Base-by-base conservation (phyloP, 2,797 vertebrate species). In the Intellagama lesueurii region DNA sequence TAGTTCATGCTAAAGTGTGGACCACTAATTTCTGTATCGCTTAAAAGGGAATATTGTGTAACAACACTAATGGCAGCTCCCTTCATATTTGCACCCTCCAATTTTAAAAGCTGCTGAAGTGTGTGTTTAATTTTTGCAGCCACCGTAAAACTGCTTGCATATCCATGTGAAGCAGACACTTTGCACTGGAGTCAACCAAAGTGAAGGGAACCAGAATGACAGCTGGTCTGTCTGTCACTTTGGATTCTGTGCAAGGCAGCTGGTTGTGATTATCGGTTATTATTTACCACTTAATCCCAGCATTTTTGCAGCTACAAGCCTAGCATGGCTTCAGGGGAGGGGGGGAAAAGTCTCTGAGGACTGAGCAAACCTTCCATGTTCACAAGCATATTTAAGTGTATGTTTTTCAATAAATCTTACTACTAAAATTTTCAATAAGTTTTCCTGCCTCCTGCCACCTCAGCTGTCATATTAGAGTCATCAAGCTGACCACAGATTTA, bases 401-500 rank as follows among this genome's bases (percentile, higher is more conserved):
- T 91, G 91, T 64, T 90, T 94, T 94, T 88, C 93, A 96, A 94
- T 92, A 90, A 89, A 88, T 95, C 92, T 94, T 91, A 92, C 94
- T 89, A 86, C 52, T 56, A 11, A 56, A 56, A 56, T 90, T 94
- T 94, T 88, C 52, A 56, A 56, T 56, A 56, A 56, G 8, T 97
- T 94, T 94, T 89, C 94, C 84, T n/a, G 60, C 60, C 60, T 89
- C 88, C 87, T 87, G 91, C 91, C 93, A 95, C 90, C 82, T 93
- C 90, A 88, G 88, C 88, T 94, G 91, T 93, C 88, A 84, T 94
- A 94, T 96, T 95, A 96, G 96, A 96, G 89, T 91, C 92, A 96
- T 96, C 91, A 93, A 94, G 89, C 80, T 96, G 90, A 96, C 96
- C 95, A 79, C 97, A 97, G 93, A 96, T 94, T 94, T 96, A 95